Base-by-base conservation (phyloP, 2,113 vertebrate species). In the Hymenochirus boettgeri region DNA sequence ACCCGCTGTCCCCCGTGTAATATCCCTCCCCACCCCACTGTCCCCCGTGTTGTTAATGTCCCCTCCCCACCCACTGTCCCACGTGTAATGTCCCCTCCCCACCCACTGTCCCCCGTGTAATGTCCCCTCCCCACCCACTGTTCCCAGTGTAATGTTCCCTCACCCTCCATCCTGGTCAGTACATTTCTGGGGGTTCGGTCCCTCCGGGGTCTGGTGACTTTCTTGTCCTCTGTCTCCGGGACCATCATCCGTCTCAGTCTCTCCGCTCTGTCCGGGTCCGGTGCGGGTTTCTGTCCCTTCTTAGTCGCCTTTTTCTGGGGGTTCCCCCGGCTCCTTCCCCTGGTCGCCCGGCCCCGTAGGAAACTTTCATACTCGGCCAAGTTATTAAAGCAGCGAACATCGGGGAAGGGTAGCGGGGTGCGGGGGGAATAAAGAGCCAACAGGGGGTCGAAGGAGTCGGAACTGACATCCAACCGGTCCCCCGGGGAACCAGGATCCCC, bases 91-190 rank as follows among this genome's bases (percentile, higher is more conserved):
- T 12, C 12, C 5, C 12, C 35, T 11, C 25, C 25, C 8, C 2
- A 0, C 4, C 53, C 27, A 6, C n/a, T 1, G 2, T 60, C 25
- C 8, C n/a, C 3, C n/a, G 33, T 15, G 2, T 12, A 4, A 31
- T 13, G 7, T 21, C 21, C 42, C 3, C 21, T 18, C 22, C 46
- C 29, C 22, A 3, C 2, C n/a, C 11, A 5, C 27, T 3, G 5
- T 8, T 33, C 11, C 52, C 46, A 9, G 9, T 17, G 11, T 2
- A 26, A 10, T 7, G 3, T 5, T 17, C 31, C 54, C 31, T 80
- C 90, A 98, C 95, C 27, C 29, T 90, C 75, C 95, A 98, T 98
- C 79, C 93, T 83, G 2, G 94, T 95, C 65, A 98, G 87, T 69
- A 98, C 91, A 69, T 98, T 97, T 42, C 89, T 92, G 29, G 82